Evolutionary conservation across 1,140 invertebrate genomes (phyloP).

Genomic region (Bombus difficillimus): DNA sequence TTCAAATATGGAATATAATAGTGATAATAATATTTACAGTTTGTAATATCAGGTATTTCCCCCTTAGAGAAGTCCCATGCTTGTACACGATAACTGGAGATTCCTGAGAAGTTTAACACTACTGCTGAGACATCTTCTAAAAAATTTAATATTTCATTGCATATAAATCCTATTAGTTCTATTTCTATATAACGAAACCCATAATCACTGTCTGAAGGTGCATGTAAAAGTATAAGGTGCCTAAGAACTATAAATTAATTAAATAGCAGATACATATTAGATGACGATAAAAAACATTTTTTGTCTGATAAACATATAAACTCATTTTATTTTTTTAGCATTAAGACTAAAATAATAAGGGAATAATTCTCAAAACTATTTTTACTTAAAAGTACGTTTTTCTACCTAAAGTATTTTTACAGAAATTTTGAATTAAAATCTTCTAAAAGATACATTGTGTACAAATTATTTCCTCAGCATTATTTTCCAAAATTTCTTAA

Average conservation of each 20-base stretch:
- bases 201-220: not conserved
- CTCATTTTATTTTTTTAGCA: not conserved
- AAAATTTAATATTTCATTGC: slow-evolving; percentile 21
- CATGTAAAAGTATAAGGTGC: not conserved
- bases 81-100: slow-evolving; percentile 88
- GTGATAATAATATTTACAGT: slow-evolving; percentile 83
- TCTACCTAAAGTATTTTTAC: too few species aligned
- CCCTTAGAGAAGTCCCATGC: slow-evolving; percentile 91
- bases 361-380: not conserved
- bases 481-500: not conserved
- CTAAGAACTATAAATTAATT: not conserved
- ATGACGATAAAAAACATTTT: not conserved
- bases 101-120: slow-evolving; percentile 67
- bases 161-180: slow-evolving; percentile 13
- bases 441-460: not conserved
- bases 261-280: not conserved
- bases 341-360: not conserved
- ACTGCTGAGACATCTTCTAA: slow-evolving; percentile 66
- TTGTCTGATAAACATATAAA: not conserved
- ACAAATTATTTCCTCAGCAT: not conserved
- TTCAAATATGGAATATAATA: slow-evolving; percentile 34
- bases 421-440: too few species aligned
- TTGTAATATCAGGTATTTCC: slow-evolving; percentile 88
- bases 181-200: not conserved
- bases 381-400: not conserved